Evolutionary conservation across 2,113 vertebrate species (phyloP).

Genomic region (Tauraco erythrolophus): DNA sequence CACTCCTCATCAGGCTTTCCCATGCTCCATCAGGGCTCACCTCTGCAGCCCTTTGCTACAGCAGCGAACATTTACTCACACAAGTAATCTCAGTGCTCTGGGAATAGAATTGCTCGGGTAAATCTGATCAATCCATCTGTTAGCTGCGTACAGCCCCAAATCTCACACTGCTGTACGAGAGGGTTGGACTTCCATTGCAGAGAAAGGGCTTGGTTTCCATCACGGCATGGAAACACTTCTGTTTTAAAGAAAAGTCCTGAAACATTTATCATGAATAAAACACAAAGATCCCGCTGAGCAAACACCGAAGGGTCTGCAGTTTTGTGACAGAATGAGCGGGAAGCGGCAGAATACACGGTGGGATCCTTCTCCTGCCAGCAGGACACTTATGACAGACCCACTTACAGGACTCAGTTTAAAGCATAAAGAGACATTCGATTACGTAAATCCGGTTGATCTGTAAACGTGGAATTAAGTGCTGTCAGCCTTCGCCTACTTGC

Average conservation of each 20-base stretch:
- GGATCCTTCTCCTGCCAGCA: neutral
- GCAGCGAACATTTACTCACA: neutral
- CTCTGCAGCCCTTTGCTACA: neutral
- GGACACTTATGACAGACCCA: neutral
- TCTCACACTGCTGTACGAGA: neutral
- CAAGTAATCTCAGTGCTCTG: neutral
- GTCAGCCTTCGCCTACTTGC: neutral
- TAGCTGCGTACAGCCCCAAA: neutral
- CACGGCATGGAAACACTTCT: neutral
- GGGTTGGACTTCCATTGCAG: neutral
- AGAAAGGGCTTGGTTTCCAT: neutral
- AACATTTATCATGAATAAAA: neutral
- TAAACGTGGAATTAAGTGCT: constrained; percentile 5
- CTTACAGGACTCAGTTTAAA: neutral
- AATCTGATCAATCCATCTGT: neutral
- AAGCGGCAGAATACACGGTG: neutral
- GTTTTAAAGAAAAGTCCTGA: neutral
- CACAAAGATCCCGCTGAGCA: neutral
- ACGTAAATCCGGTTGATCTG: neutral
- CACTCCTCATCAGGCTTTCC: neutral
- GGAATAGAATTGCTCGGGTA: neutral
- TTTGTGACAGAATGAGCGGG: neutral
- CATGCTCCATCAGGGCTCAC: rapidly evolving
- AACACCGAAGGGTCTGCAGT: neutral
- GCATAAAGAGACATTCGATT: neutral